Base-by-base conservation (phyloP, 92 coral and sea anemone genomes). In the Palythoa grandis region DNA sequence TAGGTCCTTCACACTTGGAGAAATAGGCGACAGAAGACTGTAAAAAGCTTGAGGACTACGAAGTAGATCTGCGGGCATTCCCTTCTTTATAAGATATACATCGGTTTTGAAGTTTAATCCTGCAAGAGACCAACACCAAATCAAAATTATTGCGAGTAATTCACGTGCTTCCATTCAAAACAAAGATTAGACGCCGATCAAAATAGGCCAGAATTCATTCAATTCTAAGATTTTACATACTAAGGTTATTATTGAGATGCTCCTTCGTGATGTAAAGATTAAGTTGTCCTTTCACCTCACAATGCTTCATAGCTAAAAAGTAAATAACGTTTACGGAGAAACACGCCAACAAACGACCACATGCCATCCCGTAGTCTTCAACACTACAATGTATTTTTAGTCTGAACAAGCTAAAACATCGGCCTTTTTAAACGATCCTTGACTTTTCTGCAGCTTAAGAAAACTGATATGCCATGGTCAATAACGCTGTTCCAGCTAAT, bases 11-110 rank as follows among this genome's bases (percentile, higher is more conserved):
- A 92, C 89, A 16, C 88, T 40, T 1, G 98, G 74, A 43, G 87
- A 76, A 43, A 94, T 74, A 25, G 98, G 98, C 63, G 95, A 87
- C 92, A 94, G 74, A 53, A 94, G 93, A 54, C 69, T 83, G 83
- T 90, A 88, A 85, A 94, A 92, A 54, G 94, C 95, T 69, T 83
- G 63, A 53, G 95, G 85, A 77, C 91, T 90, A 78, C 82, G 83
- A 37, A 94, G 72, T 67, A 89, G 87, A 10, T 84, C 75, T 19
- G 78, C 88, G 7, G 98, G 98, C 8, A 73, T 89, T 54, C 92
- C 88, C 20, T 91, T 72, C 72, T 75, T 86, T 25, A 94, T 90
- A 72, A 94, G 71, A 65, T 94, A 87, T 17, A 94, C 57, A 73
- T 90, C 90, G 22, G 72, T 87, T 58, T 88, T 82, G 87, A 92